These are phyloP conservation scores for Halichondria panicea DNA, from an alignment of 37 sponge, comb jelly and placozoan genomes.

Conservation along the genomic window DNA sequence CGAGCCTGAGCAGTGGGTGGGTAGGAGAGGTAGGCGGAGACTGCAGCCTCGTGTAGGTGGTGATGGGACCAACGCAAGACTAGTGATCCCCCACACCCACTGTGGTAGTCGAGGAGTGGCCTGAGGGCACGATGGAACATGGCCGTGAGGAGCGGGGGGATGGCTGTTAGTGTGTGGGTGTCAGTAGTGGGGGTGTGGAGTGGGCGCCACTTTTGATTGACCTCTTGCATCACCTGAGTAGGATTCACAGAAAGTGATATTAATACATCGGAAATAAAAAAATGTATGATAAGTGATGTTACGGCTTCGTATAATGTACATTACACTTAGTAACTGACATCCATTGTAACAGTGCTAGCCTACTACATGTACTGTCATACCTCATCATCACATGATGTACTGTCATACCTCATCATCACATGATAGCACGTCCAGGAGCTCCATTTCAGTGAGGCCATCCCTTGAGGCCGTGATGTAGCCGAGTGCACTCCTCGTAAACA, in stretches of 20 bases:
- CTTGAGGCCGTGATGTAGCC: constrained; percentile 58
- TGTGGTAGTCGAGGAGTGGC: constrained; percentile 24
- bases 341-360: too few species aligned
- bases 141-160: constrained; percentile 62
- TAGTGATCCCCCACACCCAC: constrained; percentile 27
- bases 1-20: too few species aligned
- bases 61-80: constrained; percentile 41
- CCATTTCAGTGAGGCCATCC: constrained; percentile 72
- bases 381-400: background rate
- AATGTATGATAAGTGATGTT: too few species aligned
- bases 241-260: too few species aligned
- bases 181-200: background rate
- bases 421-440: constrained; percentile 71
- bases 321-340: too few species aligned
- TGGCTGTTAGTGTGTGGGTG: background rate
- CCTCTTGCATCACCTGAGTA: constrained; percentile 38
- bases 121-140: constrained; percentile 42
- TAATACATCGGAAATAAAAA: too few species aligned
- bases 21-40: constrained; percentile 27
- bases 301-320: too few species aligned
- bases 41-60: constrained; percentile 17
- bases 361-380: background rate
- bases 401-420: constrained; percentile 61
- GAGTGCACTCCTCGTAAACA: constrained; percentile 33
- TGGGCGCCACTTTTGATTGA: background rate